Conservation (phyloP, 2,888 invertebrate genomes). For the Sycophila texana region DNA sequence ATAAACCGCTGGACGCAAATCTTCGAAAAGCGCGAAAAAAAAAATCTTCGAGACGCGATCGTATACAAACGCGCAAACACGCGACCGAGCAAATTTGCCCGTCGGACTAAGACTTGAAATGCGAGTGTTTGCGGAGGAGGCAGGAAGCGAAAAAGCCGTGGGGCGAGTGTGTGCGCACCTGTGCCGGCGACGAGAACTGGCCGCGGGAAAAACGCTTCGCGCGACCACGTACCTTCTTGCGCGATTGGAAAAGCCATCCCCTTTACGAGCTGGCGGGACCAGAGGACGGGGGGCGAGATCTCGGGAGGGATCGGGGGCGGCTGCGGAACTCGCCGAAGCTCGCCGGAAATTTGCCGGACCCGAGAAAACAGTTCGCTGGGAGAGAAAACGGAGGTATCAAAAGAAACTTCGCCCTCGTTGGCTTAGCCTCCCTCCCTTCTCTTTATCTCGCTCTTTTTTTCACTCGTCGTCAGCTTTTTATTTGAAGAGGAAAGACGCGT, state of each 20-base stretch:
- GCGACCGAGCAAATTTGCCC: constrained; percentile 25
- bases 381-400: constrained; percentile 43
- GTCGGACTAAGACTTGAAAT: constrained; percentile 27
- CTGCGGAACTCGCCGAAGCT: constrained; percentile 18
- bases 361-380: constrained; percentile 42
- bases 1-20: not conserved
- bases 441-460: not conserved
- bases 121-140: constrained; percentile 26
- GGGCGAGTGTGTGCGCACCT: not conserved
- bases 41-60: constrained; percentile 3
- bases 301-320: not conserved
- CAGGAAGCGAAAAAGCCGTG: not conserved
- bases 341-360: constrained; percentile 42
- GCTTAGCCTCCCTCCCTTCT: not conserved
- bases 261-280: constrained; percentile 46
- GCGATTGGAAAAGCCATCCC: constrained; percentile 52
- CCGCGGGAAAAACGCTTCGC: not conserved
- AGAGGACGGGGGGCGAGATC: constrained; percentile 7
- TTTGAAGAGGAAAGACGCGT: not conserved
- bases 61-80: not conserved
- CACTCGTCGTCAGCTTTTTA: not conserved
- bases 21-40: not conserved
- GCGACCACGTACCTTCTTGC: constrained; percentile 44
- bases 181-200: not conserved
- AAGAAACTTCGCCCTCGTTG: constrained; percentile 28